Evolutionary conservation across 2,888 invertebrate genomes (phyloP).

Genomic region (Steromphala cineraria): DNA sequence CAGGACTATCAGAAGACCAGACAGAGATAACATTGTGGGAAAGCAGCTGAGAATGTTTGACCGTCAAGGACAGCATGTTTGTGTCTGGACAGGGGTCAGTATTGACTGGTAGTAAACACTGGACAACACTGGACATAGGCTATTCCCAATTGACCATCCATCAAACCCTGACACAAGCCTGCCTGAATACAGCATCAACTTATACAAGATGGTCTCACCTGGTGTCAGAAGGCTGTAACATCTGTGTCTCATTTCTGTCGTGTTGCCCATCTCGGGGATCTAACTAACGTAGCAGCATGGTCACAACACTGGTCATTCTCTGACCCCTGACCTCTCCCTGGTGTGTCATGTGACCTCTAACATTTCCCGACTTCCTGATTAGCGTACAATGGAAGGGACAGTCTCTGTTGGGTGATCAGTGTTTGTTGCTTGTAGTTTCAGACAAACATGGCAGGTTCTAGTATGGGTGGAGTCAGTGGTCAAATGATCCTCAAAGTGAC

Average conservation of each 20-base stretch:
- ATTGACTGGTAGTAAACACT: no score
- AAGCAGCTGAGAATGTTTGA: no score
- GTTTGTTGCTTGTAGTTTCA: background rate
- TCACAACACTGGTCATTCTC: constrained; percentile 1
- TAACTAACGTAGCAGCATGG: background rate
- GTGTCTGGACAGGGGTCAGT: no score
- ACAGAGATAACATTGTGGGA: no score
- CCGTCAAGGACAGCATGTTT: no score
- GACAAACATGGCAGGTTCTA: constrained; percentile 1
- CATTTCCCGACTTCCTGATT: constrained; percentile 11
- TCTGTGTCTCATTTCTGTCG: background rate
- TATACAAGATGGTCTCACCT: background rate
- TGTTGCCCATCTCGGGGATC: background rate
- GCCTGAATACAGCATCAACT: background rate
- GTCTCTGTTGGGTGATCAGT: background rate
- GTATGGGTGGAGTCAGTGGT: background rate
- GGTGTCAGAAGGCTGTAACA: background rate
- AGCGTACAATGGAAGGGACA: constrained; percentile 5
- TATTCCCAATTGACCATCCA: background rate
- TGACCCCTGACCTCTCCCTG: background rate
- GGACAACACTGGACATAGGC: no score
- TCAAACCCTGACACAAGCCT: background rate
- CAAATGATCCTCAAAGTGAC: background rate
- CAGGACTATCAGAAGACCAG: no score
- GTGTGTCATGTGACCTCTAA: constrained; percentile 3